Conservation (phyloP, 2,113 vertebrate genomes). For the Semicossyphus pulcher region DNA sequence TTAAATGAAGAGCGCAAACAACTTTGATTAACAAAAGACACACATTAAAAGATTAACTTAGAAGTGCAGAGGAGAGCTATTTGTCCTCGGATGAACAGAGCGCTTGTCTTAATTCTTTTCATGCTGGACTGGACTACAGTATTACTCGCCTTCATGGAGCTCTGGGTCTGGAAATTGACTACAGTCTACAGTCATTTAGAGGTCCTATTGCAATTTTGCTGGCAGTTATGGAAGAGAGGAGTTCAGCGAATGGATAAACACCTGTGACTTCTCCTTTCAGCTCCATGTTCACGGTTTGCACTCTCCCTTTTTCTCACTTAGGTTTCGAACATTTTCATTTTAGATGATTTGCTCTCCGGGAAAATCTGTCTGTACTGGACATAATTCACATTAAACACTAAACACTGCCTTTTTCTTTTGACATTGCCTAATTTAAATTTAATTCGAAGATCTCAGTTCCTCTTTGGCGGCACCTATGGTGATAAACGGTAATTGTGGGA, state of each 20-base stretch:
- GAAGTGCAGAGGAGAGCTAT: conserved; percentile 44
- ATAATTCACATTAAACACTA: no score
- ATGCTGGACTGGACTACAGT: conserved; percentile 59
- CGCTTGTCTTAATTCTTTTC: conserved; percentile 59
- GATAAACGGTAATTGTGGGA: no score
- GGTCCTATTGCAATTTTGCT: conserved; percentile 75
- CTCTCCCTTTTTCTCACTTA: conserved; percentile 14
- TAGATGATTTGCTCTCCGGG: not conserved
- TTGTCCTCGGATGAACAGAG: conserved; percentile 62
- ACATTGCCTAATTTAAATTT: conserved; percentile 9
- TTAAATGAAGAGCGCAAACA: conserved; percentile 39
- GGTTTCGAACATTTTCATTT: conserved; percentile 5
- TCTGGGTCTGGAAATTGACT: conserved; percentile 77
- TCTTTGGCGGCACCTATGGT: no score
- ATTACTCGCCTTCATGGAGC: conserved; percentile 77
- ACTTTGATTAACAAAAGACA: conserved; percentile 60
- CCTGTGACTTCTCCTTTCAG: conserved; percentile 77
- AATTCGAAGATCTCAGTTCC: no score
- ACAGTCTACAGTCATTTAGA: conserved; percentile 75
- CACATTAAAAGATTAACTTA: conserved; percentile 59
- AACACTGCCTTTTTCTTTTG: no score
- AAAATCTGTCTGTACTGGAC: not conserved
- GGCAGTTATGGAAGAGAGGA: conserved; percentile 74
- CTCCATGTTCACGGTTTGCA: conserved; percentile 55
- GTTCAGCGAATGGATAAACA: conserved; percentile 74